Evolutionary conservation across 2,888 invertebrate genomes (phyloP).

Genomic region (Epinotia brunnichana): DNA sequence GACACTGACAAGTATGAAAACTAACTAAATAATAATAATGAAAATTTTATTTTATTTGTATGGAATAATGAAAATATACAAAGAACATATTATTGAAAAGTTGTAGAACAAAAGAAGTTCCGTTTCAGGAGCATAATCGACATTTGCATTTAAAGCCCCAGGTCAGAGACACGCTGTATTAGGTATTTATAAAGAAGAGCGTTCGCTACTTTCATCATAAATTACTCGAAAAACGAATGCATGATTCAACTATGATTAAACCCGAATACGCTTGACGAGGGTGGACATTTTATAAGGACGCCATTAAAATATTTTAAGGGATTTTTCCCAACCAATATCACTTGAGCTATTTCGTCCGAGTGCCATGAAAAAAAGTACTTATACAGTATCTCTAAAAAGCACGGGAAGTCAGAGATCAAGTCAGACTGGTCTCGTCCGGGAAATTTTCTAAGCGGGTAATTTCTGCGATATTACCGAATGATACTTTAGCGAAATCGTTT

Average conservation of each 20-base stretch:
- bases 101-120: too few species aligned
- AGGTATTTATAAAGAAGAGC: too few species aligned
- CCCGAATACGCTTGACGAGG: constrained; percentile 38
- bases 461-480: constrained; percentile 17
- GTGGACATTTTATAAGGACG: constrained; percentile 37
- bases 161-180: too few species aligned
- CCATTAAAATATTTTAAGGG: constrained; percentile 38
- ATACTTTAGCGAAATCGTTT: constrained; percentile 25
- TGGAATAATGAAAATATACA: too few species aligned
- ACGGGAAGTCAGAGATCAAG: neutral
- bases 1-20: too few species aligned
- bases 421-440: constrained; percentile 2
- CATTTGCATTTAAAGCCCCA: too few species aligned
- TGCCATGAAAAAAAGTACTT: neutral
- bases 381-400: neutral
- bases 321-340: neutral
- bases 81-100: too few species aligned
- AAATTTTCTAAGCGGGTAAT: constrained; percentile 20
- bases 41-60: too few species aligned
- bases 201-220: constrained; percentile 1
- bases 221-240: constrained; percentile 29
- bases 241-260: constrained; percentile 37
- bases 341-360: neutral
- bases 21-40: too few species aligned
- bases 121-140: too few species aligned